Percentiles rank a stretch among this genome's conserved stretches.
Evolutionary conservation across 2,797 vertebrate genomes (phyloP).

Genomic region (Dicrostonyx torquatus): DNA sequence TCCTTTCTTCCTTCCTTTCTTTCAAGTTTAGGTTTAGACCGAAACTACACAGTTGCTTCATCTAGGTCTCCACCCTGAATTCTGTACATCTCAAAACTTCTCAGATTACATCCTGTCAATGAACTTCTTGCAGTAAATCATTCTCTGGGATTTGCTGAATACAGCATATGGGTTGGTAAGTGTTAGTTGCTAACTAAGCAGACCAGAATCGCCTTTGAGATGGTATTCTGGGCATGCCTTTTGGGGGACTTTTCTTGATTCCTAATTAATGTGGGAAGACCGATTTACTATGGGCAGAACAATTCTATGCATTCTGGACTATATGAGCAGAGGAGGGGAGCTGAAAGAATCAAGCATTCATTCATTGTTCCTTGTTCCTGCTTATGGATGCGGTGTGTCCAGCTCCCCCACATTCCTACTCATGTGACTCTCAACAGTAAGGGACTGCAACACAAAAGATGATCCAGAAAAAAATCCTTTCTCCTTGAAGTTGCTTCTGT

Average conservation of each 20-base stretch:
- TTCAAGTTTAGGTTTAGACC: background rate
- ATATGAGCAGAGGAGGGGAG: background rate
- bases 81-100: background rate
- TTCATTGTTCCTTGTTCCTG: background rate
- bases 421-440: background rate
- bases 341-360: background rate
- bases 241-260: background rate
- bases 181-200: background rate
- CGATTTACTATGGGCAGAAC: no score
- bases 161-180: background rate
- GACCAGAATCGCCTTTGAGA: no score
- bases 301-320: background rate
- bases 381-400: background rate
- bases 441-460: background rate
- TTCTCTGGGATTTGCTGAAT: background rate
- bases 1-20: background rate
- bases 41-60: background rate
- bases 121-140: background rate
- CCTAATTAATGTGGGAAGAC: background rate
- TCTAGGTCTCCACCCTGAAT: background rate
- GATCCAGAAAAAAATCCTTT: background rate
- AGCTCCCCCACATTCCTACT: background rate
- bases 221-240: no score
- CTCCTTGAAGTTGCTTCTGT: background rate
- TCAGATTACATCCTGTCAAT: background rate